A percentile compares a stretch with the other conserved stretches of the same genome.
Evolutionary conservation across 2,797 vertebrate genomes (phyloP).

Genomic region (Mallotus villosus): DNA sequence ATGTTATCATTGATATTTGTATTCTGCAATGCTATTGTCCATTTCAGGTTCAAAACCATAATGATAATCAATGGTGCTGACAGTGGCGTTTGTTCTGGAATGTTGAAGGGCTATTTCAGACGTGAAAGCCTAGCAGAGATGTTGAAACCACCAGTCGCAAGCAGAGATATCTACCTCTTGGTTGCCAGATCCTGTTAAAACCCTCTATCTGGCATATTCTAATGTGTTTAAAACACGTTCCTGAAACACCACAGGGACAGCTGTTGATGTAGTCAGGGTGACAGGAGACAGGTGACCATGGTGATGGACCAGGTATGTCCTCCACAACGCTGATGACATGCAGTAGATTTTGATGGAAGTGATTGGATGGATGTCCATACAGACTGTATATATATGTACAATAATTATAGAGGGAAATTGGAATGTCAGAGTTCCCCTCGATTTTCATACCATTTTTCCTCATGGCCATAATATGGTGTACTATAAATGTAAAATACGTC

Average conservation of each 20-base stretch:
- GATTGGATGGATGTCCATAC: background rate
- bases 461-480: background rate
- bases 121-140: slow-evolving; percentile 39
- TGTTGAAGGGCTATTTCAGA: slow-evolving; percentile 57
- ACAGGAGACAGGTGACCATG: background rate
- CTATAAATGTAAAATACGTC: background rate
- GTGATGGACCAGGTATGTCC: background rate
- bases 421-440: background rate
- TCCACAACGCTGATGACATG: background rate
- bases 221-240: background rate
- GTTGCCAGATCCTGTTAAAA: slow-evolving; percentile 5
- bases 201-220: background rate
- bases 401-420: background rate
- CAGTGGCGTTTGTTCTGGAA: slow-evolving; percentile 11
- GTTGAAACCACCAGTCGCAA: slow-evolving; percentile 25
- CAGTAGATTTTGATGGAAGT: background rate
- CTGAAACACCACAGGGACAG: background rate
- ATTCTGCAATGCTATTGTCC: slow-evolving; percentile 22
- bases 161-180: slow-evolving; percentile 56
- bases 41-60: slow-evolving; percentile 22
- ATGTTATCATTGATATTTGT: slow-evolving; percentile 32
- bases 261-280: background rate
- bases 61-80: slow-evolving; percentile 34
- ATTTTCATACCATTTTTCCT: background rate
- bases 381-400: background rate